Base-by-base conservation (phyloP, 2,113 vertebrate species). In the Gobiocypris rarus region DNA sequence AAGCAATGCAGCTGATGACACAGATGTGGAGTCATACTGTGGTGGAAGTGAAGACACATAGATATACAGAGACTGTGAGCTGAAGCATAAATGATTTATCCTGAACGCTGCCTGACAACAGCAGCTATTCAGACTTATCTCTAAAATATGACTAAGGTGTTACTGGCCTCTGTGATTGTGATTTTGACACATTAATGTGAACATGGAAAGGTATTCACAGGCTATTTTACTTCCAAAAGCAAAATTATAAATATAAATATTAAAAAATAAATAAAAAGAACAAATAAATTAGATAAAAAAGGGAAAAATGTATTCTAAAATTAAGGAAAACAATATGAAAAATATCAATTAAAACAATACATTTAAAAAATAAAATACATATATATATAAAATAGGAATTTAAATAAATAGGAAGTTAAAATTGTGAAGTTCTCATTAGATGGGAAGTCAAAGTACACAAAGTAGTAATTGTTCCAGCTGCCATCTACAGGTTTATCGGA, bases 1-100 rank as follows among this genome's bases (percentile, higher is more conserved):
- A 45, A 73, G 69, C 22, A 73, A 73, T 14, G 22, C 41, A 71
- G 34, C 38, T 71, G 38, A 71, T 14, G 67, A 24, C 67, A 70
- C 67, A 14, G 41, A 43, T 43, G 34, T 69, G 65, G 34, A 38
- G 65, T 67, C 28, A 34, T 38, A 38, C 38, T 5, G 19, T 22
- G 19, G 67, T 43, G 69, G 69, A 24, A 43, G 38, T 71, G 31
- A 70, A 70, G 31, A 70, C 17, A 43, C 34, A 43, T 19, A 71
- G 34, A 41, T 1, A 1, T 19, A 24, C 38, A n/a, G 9, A 11
- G 9, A 70, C 9, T 70, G 7, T 13, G 67, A 71, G 69, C 5
- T 19, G 19, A 45, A 71, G 41, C n/a, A 71, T 41, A 48, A 45
- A 73, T 15, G 13, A 45, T 26, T n/a, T 41, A 45, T 26, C n/a